These are phyloP conservation scores for Amiota mariae DNA, from an alignment of 2,888 invertebrate genomes.

Conservation along the genomic window DNA sequence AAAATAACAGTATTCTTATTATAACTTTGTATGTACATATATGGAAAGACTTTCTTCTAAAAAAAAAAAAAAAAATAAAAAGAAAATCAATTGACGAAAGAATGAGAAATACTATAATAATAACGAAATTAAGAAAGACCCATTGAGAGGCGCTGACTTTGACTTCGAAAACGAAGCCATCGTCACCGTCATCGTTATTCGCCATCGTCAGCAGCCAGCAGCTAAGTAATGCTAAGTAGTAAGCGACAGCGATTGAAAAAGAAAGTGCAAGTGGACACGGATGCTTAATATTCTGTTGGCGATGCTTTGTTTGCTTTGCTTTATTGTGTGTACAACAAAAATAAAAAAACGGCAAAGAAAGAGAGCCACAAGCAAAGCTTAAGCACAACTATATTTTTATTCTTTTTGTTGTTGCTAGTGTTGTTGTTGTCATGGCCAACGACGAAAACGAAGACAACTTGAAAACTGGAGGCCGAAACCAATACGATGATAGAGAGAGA, in stretches of 20 bases:
- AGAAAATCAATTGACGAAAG: too few species aligned
- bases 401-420: constrained; percentile 49
- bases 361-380: constrained; percentile 12
- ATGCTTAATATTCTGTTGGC: constrained; percentile 70
- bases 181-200: too few species aligned
- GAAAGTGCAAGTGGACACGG: constrained; percentile 72
- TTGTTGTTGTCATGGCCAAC: constrained; percentile 40
- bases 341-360: constrained; percentile 10
- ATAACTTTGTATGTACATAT: too few species aligned
- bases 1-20: too few species aligned
- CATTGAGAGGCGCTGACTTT: too few species aligned
- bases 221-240: too few species aligned
- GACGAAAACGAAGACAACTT: constrained; percentile 14
- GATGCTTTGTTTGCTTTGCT: constrained; percentile 26
- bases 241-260: constrained; percentile 60
- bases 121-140: too few species aligned
- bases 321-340: background rate
- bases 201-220: too few species aligned
- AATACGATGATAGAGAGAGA: constrained; percentile 56
- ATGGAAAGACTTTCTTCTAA: too few species aligned
- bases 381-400: background rate
- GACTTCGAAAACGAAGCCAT: too few species aligned
- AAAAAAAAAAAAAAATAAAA: too few species aligned
- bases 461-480: constrained; percentile 43
- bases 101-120: too few species aligned